Evolutionary conservation across 64 coral and sea anemone species (phyloP), one percentile per base, ranked within the genome.

Genomic region (Stylophora pistillata): DNA sequence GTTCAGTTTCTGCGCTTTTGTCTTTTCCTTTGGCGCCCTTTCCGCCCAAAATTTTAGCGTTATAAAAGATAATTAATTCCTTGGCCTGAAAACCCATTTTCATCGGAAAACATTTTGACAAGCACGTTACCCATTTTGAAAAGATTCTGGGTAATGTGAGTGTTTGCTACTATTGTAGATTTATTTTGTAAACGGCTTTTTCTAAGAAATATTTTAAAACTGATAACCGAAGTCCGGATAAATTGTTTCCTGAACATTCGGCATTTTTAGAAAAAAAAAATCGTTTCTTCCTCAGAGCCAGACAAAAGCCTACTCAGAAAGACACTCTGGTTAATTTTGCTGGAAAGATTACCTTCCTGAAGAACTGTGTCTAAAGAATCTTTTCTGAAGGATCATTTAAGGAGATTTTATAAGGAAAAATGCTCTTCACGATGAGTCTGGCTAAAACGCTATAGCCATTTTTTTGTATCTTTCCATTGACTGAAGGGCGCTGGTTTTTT

Each of bases 51-150:
- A 69, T 18, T 33, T 23, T 15, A 21, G 15, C 47, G 60, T 84
- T 68, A 84, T 69, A 52, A 53, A 29, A 23, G 34, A 26, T 69
- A 84, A 84, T 84, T 84, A 32, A 82, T 65, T 65, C n/a, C 30
- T 20, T 32, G 64, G 52, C 25, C 15, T 21, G 6, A 34, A 69
- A 5, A 16, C 28, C 62, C 33, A 15, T 69, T 47, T n/a, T 14
- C 41, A 26, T 53, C 32, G 17, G 10, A 70, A 84, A 84, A 69
- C n/a, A 84, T 68, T 20, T 17, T n/a, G 79, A 41, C 30, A 52
- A 32, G 30, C 0, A 37, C 13, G 77, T 9, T 15, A 59, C n/a
- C 15, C 28, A 9, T 79, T 79, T 31, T 9, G 31, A 15, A 21
- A 21, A 68, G 64, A 68, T 9, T 68, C 23, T 10, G 37, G 37